Evolutionary conservation across 2,113 vertebrate species (phyloP).

Genomic region (Odobenus rosmarus): DNA sequence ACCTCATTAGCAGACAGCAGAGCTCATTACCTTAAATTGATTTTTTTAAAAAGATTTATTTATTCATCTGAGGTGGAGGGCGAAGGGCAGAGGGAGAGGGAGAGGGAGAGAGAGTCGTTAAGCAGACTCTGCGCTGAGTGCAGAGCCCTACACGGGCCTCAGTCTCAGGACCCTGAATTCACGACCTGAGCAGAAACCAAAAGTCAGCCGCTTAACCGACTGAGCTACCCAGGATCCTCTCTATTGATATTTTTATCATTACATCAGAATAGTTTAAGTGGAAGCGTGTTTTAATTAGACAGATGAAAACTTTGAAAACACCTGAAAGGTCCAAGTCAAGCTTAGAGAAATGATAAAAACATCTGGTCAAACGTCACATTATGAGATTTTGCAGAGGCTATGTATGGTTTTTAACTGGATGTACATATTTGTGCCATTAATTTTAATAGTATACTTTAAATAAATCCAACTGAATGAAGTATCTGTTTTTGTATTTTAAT

Average conservation of each 20-base stretch:
- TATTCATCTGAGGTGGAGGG: not conserved
- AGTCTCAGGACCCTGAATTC: not conserved
- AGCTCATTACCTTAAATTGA: not conserved
- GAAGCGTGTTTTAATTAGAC: not conserved
- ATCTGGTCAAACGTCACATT: not conserved
- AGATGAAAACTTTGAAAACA: slow-evolving; percentile 18
- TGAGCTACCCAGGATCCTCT: not conserved
- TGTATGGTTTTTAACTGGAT: slow-evolving; percentile 37
- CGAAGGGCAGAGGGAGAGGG: not conserved
- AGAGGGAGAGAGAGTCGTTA: not conserved
- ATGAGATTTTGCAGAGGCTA: not conserved
- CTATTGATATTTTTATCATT: not conserved
- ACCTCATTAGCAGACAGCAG: not conserved
- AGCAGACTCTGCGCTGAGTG: not conserved
- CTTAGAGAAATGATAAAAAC: not conserved
- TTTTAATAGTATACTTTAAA: slow-evolving; percentile 25
- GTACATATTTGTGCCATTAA: not conserved
- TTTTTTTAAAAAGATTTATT: not conserved
- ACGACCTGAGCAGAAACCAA: not conserved
- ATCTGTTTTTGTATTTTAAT: not conserved
- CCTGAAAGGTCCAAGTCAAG: not conserved
- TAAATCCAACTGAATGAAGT: not conserved
- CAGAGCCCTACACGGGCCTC: not conserved
- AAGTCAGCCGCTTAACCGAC: not conserved
- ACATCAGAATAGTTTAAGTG: not conserved